These are phyloP conservation scores for Alligator sinensis DNA, from an alignment of 2,113 vertebrate genomes.

Conservation along the genomic window DNA sequence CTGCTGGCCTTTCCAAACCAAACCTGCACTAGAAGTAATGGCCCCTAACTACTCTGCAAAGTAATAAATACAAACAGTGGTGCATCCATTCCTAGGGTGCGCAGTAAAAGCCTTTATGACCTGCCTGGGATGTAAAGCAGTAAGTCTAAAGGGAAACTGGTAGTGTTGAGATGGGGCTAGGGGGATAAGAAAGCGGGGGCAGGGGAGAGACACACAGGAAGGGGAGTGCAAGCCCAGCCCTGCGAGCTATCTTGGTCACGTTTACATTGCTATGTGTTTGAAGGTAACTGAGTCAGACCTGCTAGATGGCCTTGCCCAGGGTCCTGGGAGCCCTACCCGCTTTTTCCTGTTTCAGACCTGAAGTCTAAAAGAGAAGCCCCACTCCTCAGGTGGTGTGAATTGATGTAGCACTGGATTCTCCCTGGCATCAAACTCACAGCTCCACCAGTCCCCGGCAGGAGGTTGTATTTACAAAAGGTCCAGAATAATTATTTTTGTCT, in stretches of 20 bases:
- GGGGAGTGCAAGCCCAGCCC: not conserved
- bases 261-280: not conserved
- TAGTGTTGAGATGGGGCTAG: not conserved
- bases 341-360: not conserved
- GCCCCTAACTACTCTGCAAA: constrained; percentile 11
- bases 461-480: not conserved
- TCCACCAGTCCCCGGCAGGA: not conserved
- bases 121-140: constrained; percentile 32
- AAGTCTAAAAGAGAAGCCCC: not conserved
- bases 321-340: constrained; percentile 12
- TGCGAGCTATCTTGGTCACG: not conserved
- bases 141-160: constrained; percentile 6
- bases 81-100: constrained; percentile 32
- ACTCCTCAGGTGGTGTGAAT: not conserved
- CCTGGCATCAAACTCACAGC: not conserved
- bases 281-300: not conserved
- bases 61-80: not conserved
- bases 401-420: not conserved
- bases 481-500: no score
- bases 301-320: constrained; percentile 28
- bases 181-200: not conserved
- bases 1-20: constrained; percentile 9
- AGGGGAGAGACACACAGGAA: not conserved
- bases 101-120: constrained; percentile 29
- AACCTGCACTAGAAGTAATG: not conserved